These are phyloP conservation scores for Parotocinclus haroldoi DNA, from an alignment of 2,797 vertebrate species.

Conservation along the genomic window DNA sequence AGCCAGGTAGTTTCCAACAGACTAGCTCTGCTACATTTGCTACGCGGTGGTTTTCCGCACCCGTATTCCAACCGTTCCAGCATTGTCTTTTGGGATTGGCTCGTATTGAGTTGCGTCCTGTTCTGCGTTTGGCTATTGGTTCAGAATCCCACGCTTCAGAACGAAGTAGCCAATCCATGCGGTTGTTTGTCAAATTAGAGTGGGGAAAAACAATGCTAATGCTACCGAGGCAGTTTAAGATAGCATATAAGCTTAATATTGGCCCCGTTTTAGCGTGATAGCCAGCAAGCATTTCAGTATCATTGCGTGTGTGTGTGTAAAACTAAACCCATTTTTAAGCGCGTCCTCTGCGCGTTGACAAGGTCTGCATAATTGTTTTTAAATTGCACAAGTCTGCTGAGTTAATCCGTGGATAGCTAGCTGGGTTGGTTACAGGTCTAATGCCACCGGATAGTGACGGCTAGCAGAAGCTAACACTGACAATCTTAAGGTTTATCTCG, in stretches of 20 bases:
- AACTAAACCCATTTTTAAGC: too few species aligned
- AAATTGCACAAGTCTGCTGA: too few species aligned
- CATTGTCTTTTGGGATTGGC: not conserved
- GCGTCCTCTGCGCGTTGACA: not conserved
- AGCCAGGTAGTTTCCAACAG: constrained; percentile 11
- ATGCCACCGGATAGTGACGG: not conserved
- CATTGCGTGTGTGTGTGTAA: not conserved
- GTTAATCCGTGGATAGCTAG: too few species aligned
- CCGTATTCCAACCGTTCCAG: not conserved
- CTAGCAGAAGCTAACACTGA: not conserved
- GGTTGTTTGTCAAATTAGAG: not conserved
- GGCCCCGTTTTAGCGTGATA: constrained; percentile 19
- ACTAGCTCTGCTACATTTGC: constrained; percentile 17
- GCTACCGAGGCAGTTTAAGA: constrained; percentile 4
- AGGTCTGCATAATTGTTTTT: not conserved
- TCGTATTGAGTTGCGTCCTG: too few species aligned
- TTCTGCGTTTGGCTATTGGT: not conserved
- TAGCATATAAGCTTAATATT: constrained; percentile 7
- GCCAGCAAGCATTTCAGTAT: constrained; percentile 5
- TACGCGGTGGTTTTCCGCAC: not conserved
- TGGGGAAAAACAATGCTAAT: constrained; percentile 5
- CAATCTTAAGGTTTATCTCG: too few species aligned
- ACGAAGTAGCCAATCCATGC: not conserved
- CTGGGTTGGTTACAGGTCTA: too few species aligned
- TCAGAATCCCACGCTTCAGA: not conserved